phyloP scores from a whole-genome alignment of 2,888 invertebrate species.

The Cinara cedri region DNA sequence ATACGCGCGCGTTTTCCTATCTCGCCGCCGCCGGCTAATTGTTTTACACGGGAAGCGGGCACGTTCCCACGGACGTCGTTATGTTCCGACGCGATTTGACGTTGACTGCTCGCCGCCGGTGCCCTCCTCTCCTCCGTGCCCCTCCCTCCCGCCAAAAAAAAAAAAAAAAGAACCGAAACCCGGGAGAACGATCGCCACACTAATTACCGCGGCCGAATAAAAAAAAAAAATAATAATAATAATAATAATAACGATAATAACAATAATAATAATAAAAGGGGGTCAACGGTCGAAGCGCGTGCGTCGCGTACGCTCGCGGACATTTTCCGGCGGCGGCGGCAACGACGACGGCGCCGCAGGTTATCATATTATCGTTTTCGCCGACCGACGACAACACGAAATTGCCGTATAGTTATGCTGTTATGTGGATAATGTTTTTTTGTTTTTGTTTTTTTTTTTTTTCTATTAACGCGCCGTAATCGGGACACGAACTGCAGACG shows the following conservation, averaged over 20 bases:
- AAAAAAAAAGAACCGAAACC: too few relatives aligned
- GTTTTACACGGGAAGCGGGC: conserved; percentile 56
- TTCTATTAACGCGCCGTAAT: too few relatives aligned
- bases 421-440: too few relatives aligned
- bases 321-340: background rate
- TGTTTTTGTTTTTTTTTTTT: too few relatives aligned
- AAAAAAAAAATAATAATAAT: background rate
- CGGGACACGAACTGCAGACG: too few relatives aligned
- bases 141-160: background rate
- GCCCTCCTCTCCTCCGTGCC: too few relatives aligned
- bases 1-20: conserved; percentile 28
- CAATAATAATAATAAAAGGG: too few relatives aligned
- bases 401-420: too few relatives aligned
- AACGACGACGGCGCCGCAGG: background rate
- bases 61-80: conserved; percentile 57
- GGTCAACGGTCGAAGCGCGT: background rate
- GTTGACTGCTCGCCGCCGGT: background rate
- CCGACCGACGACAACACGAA: too few relatives aligned
- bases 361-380: too few relatives aligned
- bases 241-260: too few relatives aligned
- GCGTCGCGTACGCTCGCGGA: background rate
- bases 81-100: conserved; percentile 54
- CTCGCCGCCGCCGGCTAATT: conserved; percentile 48
- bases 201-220: background rate
- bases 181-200: background rate